Conservation (phyloP, 2,113 vertebrate species). For the Vidua macroura region DNA sequence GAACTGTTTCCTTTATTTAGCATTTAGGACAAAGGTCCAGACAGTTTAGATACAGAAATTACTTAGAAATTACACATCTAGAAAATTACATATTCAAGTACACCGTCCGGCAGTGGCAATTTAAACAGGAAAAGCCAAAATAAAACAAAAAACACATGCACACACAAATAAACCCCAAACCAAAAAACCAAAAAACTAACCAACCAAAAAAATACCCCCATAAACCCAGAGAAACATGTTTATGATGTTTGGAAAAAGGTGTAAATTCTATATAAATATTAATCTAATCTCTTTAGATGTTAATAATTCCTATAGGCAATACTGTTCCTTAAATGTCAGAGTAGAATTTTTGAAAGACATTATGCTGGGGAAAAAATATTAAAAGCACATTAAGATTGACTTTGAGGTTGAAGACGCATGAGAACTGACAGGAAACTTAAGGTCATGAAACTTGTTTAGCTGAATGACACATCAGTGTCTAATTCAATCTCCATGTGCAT, state of each 20-base stretch:
- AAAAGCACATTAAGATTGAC: conserved; percentile 24
- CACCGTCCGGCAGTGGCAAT: rapidly evolving
- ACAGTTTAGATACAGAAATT: neutral
- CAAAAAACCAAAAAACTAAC: neutral
- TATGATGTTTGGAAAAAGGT: neutral
- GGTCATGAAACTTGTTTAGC: conserved; percentile 43
- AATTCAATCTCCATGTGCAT: neutral
- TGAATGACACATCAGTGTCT: conserved; percentile 18
- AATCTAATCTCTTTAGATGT: conserved; percentile 25
- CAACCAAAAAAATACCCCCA: neutral
- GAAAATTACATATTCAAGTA: neutral
- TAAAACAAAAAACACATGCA: neutral
- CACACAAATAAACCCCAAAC: rapidly evolving
- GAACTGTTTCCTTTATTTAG: neutral
- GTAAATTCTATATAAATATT: conserved; percentile 26
- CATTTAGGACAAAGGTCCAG: neutral
- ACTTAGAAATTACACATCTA: neutral
- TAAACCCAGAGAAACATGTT: neutral
- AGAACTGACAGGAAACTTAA: conserved; percentile 49
- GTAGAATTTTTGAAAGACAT: conserved; percentile 15
- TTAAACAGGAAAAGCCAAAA: neutral
- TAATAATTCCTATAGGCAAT: conserved; percentile 29
- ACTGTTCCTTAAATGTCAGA: conserved; percentile 21
- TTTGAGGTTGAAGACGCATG: conserved; percentile 2
- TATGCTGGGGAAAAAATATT: neutral